Conservation (phyloP, 2,888 invertebrate genomes). For the Choristoneura rosaceana region DNA sequence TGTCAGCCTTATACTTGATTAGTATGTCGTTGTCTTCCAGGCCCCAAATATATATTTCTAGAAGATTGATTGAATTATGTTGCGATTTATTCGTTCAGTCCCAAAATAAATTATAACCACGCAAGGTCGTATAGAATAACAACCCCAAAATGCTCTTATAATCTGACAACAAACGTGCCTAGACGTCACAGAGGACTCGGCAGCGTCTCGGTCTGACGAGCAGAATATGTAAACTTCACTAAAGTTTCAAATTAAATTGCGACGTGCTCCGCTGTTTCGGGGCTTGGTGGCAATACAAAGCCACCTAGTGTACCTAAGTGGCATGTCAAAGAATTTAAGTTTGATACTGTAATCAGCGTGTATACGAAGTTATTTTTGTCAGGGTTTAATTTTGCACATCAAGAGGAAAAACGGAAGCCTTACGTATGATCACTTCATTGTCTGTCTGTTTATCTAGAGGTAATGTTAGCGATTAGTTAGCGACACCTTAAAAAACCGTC, state of each 20-base stretch:
- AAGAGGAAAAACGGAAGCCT: too few relatives aligned
- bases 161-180: conserved; percentile 3
- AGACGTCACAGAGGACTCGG: neutral
- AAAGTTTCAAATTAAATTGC: conserved; percentile 34
- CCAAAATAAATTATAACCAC: neutral
- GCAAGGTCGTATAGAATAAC: neutral
- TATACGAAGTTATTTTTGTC: neutral
- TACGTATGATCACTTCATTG: too few relatives aligned
- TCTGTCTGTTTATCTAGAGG: too few relatives aligned
- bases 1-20: too few relatives aligned
- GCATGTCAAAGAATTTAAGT: conserved; percentile 21
- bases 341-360: neutral
- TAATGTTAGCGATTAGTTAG: too few relatives aligned
- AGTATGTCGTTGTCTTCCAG: too few relatives aligned
- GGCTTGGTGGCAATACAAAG: conserved; percentile 30
- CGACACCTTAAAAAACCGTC: too few relatives aligned
- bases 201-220: conserved; percentile 23
- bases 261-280: conserved; percentile 17
- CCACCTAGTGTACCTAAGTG: conserved; percentile 15
- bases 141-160: conserved; percentile 5
- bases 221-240: conserved; percentile 35
- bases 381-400: too few relatives aligned
- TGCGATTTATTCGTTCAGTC: too few relatives aligned
- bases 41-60: too few relatives aligned
- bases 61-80: too few relatives aligned